Evolutionary conservation across 2,888 invertebrate genomes (phyloP).

Genomic region (Cephalotes varians): DNA sequence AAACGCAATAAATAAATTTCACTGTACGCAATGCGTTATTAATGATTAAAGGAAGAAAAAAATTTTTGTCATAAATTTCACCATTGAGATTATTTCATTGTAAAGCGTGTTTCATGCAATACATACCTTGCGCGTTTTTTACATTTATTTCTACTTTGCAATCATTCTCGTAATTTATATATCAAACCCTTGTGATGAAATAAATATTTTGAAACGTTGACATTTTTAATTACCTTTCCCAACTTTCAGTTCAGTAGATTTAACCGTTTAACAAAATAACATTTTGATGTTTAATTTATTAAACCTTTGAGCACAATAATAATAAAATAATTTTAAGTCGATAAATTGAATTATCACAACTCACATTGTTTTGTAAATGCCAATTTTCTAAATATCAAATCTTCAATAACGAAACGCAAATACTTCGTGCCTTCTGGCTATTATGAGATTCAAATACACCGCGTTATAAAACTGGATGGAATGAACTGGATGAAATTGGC

Average conservation of each 20-base stretch:
- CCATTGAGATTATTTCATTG: conserved; percentile 18
- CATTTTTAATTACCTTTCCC: not conserved
- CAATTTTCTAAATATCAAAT: conserved; percentile 27
- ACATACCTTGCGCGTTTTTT: not conserved
- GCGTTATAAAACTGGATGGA: conserved; percentile 3
- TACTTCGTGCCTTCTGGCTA: not conserved
- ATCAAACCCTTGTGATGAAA: not conserved
- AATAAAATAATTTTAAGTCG: not conserved
- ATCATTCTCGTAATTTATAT: conserved; percentile 8
- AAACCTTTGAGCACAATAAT: not conserved
- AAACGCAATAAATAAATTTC: conserved; percentile 30
- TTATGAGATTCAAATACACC: not conserved
- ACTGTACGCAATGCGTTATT: not conserved
- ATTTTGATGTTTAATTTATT: not conserved
- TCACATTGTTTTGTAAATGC: conserved; percentile 3
- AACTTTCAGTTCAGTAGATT: not conserved
- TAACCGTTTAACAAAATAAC: not conserved
- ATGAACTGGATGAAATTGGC: conserved; percentile 5
- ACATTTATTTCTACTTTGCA: conserved; percentile 1
- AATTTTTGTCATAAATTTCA: conserved; percentile 22
- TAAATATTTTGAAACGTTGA: not conserved
- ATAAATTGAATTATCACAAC: not conserved
- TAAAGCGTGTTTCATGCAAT: conserved; percentile 7
- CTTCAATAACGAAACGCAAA: conserved; percentile 10
- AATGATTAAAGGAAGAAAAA: conserved; percentile 26